Base-by-base conservation (phyloP, 2,888 invertebrate genomes). In the Lithophane leautieri region DNA sequence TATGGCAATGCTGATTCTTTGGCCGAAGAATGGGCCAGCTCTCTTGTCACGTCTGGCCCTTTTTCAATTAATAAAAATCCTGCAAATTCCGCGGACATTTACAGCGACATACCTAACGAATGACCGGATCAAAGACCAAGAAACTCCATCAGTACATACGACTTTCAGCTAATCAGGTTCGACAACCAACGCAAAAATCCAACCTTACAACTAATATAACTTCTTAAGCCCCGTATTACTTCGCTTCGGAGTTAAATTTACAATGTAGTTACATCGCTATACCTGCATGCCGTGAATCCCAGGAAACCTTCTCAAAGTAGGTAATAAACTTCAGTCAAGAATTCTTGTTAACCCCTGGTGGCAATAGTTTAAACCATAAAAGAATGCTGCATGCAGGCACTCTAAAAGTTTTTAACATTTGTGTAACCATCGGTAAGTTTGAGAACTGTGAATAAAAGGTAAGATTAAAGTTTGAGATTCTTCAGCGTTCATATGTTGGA, bases 221-320 rank as follows among this genome's bases (percentile, higher is more conserved):
- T 82, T 78, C 65, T 42, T 67, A 66, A 75, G 34, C 54, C 62
- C 56, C 22, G 12, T 63, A 60, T 63, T 72, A 54, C 70, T 70
- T 70, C 28, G 44, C 34, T 54, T 34, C 47, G 2, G 40, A 79
- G 63, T 68, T 65, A 58, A 79, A 79, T 76, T 65, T 68, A 42
- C 56, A 67, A 72, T 70, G n/a, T 66, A 54, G 58, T 70, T 47
- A 60, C 50, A 56, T 50, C 25, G 47, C n/a, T 52, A 50, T 62
- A 44, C 75, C 54, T 83, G 65, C 56, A 78, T 58, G 60, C 52
- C 22, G 52, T 52, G 68, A 82, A 63, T 54, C 79, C 81, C 70
- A 22, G 11, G 79, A 12, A 70, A 67, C 73, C 47, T 74, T 22
- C 56, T 47, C 44, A 12, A 58, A 58, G 47, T 34, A 34, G 34